Conservation (phyloP, 2,888 invertebrate species). For the Amiota minor region DNA sequence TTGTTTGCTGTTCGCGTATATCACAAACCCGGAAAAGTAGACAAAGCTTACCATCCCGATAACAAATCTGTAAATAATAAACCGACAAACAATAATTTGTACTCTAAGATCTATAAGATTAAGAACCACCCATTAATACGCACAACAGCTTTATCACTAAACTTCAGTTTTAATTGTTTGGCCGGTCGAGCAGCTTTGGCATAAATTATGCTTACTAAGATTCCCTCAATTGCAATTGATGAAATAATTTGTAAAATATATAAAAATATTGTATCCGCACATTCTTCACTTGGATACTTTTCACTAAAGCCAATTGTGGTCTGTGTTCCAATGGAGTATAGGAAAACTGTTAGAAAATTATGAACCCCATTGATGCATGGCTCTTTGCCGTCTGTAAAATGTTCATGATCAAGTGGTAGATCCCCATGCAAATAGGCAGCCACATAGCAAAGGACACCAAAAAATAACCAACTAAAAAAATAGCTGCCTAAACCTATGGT, state of each 20-base stretch:
- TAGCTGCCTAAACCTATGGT: slow-evolving; percentile 89
- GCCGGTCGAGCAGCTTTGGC: slow-evolving; percentile 87
- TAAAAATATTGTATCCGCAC: slow-evolving; percentile 82
- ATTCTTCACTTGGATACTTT: slow-evolving; percentile 86
- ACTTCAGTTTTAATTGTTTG: slow-evolving; percentile 84
- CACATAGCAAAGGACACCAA: slow-evolving; percentile 87
- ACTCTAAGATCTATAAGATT: too few relatives aligned
- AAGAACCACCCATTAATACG: slow-evolving; percentile 56
- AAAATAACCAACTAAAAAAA: slow-evolving; percentile 85
- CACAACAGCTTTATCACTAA: slow-evolving; percentile 83
- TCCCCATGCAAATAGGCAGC: slow-evolving; percentile 85
- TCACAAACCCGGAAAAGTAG: slow-evolving; percentile 89
- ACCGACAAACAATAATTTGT: not conserved
- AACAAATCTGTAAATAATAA: slow-evolving; percentile 52
- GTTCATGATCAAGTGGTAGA: slow-evolving; percentile 76
- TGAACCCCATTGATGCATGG: slow-evolving; percentile 78
- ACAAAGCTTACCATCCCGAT: slow-evolving; percentile 84
- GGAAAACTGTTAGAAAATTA: slow-evolving; percentile 79
- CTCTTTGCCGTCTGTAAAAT: slow-evolving; percentile 72
- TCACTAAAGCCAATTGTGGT: slow-evolving; percentile 89
- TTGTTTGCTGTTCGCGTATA: slow-evolving; percentile 83
- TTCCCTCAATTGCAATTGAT: slow-evolving; percentile 77
- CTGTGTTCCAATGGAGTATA: slow-evolving; percentile 92
- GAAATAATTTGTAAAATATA: slow-evolving; percentile 87
- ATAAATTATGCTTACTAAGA: slow-evolving; percentile 80